Conservation (phyloP, 2,113 vertebrate species). For the Mus musculus region DNA sequence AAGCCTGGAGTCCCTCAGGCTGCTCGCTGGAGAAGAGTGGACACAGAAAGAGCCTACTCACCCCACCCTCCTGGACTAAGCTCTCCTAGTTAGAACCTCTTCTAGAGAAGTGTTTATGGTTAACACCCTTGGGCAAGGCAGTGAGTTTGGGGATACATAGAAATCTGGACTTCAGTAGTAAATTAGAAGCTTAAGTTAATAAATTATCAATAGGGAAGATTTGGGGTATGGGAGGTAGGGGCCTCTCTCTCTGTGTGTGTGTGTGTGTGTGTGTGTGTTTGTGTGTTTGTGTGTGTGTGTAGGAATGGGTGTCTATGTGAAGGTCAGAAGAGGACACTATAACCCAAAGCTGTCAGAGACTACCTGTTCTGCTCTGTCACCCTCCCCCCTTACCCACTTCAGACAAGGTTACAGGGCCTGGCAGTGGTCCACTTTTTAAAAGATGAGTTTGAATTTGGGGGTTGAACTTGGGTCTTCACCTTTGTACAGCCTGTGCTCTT, state of each 20-base stretch:
- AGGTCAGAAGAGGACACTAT: neutral
- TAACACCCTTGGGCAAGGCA: neutral
- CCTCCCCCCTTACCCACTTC: neutral
- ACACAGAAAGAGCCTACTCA: accelerated
- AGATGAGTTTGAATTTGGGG: neutral
- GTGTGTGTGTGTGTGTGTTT: neutral
- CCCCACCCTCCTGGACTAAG: neutral
- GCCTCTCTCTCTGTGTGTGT: neutral
- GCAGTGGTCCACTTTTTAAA: neutral
- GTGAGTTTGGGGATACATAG: neutral
- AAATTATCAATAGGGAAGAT: neutral
- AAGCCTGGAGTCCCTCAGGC: neutral
- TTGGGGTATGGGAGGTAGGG: neutral
- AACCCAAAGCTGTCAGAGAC: too few relatives aligned
- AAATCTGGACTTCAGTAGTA: neutral
- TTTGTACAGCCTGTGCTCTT: neutral
- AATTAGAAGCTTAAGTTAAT: constrained; percentile 23
- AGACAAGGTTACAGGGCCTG: neutral
- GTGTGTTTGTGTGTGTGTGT: neutral
- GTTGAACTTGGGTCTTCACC: too few relatives aligned
- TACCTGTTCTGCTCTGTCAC: neutral
- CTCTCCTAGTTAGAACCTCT: neutral
- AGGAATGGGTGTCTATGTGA: too few relatives aligned
- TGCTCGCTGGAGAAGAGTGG: neutral
- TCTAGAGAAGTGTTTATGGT: neutral